Base-by-base conservation (phyloP, 2,797 vertebrate species). In the Tachyglossus aculeatus region DNA sequence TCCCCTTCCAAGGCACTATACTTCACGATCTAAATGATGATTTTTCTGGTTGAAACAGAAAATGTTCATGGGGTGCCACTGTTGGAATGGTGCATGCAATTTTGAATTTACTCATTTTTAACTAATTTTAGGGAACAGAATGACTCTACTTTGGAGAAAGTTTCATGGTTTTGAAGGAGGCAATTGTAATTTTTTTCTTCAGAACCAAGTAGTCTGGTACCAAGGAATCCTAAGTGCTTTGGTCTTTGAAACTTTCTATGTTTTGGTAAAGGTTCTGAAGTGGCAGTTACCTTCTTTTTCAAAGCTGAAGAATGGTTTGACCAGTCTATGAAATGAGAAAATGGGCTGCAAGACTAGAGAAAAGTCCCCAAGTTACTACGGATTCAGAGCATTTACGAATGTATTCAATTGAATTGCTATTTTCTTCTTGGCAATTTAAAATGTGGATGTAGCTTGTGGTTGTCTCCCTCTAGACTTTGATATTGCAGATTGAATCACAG, bases 381-480 rank as follows among this genome's bases (percentile, higher is more conserved):
- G 67, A 58, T 59, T 39, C 36, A 36, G 27, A 14, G 56, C 44
- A 37, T 57, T 65, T 71, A 32, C 69, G 37, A 62, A 45, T 25
- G 37, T 40, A 31, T 22, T 9, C 11, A 33, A 40, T 47, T 50
- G 47, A 44, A 13, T 24, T 44, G 41, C 21, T 14, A 44, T 24
- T 44, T 43, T 43, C 43, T 19, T 13, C 41, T 43, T 19, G 24
- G n/a, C 14, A 6, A 22, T 5, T 43, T 19, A 43, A n/a, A 9
- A 11, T 9, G 41, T 43, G 14, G 24, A 43, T 41, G 41, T 24
- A 7, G 12, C 15, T 8, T 14, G 12, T 4, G 24, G 41, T 14
- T 44, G 25, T 44, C 41, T 21, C 2, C 41, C 13, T 33, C 22
- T 39, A 25, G 33, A 10, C 41, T 47, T 39, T 57, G 33, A 55